These are phyloP conservation scores for Troides helena DNA, from an alignment of 2,888 invertebrate genomes.

Conservation along the genomic window DNA sequence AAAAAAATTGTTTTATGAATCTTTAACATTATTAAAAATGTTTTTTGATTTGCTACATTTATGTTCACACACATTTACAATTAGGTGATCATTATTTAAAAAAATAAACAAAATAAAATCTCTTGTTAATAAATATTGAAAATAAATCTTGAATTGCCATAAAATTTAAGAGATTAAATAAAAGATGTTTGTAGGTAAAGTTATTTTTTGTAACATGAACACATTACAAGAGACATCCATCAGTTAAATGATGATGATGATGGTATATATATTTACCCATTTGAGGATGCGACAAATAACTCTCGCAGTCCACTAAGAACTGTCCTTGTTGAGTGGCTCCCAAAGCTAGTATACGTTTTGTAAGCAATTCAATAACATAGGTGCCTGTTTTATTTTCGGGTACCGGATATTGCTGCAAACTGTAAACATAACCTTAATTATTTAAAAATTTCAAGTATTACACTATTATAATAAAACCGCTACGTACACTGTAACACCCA, in stretches of 20 bases:
- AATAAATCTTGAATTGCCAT: too few species aligned
- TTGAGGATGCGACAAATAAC: constrained; percentile 89
- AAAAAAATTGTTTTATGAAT: not conserved
- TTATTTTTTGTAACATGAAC: too few species aligned
- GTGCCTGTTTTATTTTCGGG: constrained; percentile 95
- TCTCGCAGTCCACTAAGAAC: constrained; percentile 97
- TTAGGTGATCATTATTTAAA: too few species aligned
- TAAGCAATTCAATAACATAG: constrained; percentile 91
- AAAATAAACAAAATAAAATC: too few species aligned
- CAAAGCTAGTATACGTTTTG: constrained; percentile 90
- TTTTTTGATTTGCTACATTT: too few species aligned
- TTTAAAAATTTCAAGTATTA: not conserved
- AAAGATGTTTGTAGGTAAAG: too few species aligned
- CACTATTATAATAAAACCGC: not conserved
- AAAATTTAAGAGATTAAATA: too few species aligned
- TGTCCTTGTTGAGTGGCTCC: constrained; percentile 94
- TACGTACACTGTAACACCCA: constrained; percentile 84
- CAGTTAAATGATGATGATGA: too few species aligned
- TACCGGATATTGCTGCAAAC: constrained; percentile 92
- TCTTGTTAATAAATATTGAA: too few species aligned
- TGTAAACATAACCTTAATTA: constrained; percentile 42
- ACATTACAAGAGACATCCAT: too few species aligned
- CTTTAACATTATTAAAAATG: too few species aligned
- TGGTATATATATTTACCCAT: constrained; percentile 69
- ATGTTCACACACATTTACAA: too few species aligned